phyloP scores from a whole-genome alignment of 2,888 invertebrate genomes.

The Amblyteles armatorius region DNA sequence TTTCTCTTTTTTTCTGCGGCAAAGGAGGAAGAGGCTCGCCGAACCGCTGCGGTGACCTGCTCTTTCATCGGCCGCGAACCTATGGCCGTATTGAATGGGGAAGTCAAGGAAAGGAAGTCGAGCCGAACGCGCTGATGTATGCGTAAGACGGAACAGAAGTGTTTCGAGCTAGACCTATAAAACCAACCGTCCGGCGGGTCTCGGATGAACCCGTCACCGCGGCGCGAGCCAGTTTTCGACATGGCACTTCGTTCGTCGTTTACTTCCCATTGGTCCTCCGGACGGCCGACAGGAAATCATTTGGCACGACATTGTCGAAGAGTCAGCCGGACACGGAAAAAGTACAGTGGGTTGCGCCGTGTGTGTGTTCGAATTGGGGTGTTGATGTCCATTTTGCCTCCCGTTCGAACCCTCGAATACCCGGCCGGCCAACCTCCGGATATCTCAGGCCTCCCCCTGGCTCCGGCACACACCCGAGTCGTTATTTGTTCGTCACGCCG shows the following conservation, averaged over 20 bases:
- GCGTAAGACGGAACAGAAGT: conserved; percentile 8
- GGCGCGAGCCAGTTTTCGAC: conserved; percentile 45
- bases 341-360: not conserved
- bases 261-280: conserved; percentile 35
- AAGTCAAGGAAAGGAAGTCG: conserved; percentile 25
- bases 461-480: conserved; percentile 26
- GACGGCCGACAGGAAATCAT: conserved; percentile 74
- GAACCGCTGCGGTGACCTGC: conserved; percentile 32
- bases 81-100: conserved; percentile 20
- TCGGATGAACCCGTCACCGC: conserved; percentile 46
- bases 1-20: not conserved
- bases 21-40: not conserved
- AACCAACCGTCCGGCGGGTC: not conserved
- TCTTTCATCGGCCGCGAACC: conserved; percentile 32
- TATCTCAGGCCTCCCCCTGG: conserved; percentile 22
- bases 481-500: conserved; percentile 71
- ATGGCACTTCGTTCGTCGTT: conserved; percentile 22
- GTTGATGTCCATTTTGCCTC: conserved; percentile 64
- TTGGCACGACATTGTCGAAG: conserved; percentile 72
- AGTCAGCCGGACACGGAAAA: conserved; percentile 50
- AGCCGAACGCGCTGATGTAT: conserved; percentile 9
- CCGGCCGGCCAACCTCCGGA: conserved; percentile 13
- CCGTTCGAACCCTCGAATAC: conserved; percentile 13
- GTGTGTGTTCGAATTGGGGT: conserved; percentile 60
- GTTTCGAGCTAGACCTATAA: conserved; percentile 1